A percentile compares a stretch with the other conserved stretches of the same genome.
Conservation (phyloP, 2,113 vertebrate species). For the Macroglossus sobrinus region DNA sequence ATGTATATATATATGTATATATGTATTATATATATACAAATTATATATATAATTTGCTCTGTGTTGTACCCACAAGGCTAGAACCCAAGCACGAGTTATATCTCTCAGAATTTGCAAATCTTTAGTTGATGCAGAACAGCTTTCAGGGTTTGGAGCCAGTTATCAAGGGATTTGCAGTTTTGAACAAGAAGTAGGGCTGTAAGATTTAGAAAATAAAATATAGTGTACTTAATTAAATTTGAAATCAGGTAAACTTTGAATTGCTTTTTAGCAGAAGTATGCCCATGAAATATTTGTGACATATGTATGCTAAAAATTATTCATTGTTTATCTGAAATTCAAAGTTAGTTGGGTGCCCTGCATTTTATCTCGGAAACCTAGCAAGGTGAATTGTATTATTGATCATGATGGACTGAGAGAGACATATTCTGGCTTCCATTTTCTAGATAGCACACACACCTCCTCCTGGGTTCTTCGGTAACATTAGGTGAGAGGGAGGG, state of each 20-base stretch:
- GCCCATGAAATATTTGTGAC: neutral
- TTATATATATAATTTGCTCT: too few species aligned
- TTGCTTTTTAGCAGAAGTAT: neutral
- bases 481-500: neutral
- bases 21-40: neutral
- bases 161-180: neutral
- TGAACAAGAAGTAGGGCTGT: neutral
- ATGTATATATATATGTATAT: too few species aligned
- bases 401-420: neutral
- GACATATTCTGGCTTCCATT: neutral
- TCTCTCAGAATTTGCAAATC: neutral
- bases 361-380: neutral
- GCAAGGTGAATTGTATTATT: neutral
- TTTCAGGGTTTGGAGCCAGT: neutral
- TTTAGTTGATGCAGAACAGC: neutral
- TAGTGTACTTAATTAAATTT: neutral
- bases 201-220: slow-evolving; percentile 17
- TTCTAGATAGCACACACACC: neutral
- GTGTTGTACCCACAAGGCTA: neutral
- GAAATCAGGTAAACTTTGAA: neutral
- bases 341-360: neutral
- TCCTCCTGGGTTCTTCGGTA: neutral
- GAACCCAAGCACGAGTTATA: neutral
- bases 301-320: neutral
- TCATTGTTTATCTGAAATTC: neutral